A percentile compares a stretch with the other conserved stretches of the same genome.
Evolutionary conservation across 2,113 vertebrate genomes (phyloP).

Genomic region (Gymnocephalus cernua): DNA sequence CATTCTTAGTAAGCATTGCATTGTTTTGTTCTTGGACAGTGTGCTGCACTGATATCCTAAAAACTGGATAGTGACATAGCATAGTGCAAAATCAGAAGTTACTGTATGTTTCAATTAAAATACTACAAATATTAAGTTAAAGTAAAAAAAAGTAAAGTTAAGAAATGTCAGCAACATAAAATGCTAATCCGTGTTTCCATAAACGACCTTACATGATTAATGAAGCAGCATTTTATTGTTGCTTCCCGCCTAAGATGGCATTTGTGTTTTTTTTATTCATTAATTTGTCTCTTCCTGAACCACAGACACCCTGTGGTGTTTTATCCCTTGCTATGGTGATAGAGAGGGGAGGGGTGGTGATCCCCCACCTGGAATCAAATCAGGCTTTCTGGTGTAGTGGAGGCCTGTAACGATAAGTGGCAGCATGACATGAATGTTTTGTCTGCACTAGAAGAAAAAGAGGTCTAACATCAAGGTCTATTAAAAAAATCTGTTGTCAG

Average conservation of each 20-base stretch:
- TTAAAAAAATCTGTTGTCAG: not conserved
- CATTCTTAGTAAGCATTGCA: conserved; percentile 1
- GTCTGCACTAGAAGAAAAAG: not conserved
- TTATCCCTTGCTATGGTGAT: not conserved
- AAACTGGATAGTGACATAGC: not conserved
- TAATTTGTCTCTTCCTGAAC: not conserved
- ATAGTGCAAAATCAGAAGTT: not conserved
- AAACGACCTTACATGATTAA: too few species aligned
- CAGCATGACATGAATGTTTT: not conserved
- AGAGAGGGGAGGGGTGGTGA: not conserved
- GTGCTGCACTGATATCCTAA: not conserved
- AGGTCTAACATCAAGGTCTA: not conserved
- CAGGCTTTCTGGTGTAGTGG: not conserved
- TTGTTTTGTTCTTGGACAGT: not conserved
- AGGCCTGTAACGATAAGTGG: not conserved
- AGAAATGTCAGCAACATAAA: not conserved
- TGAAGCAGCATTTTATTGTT: not conserved
- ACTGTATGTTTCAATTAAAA: not conserved
- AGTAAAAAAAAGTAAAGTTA: too few species aligned
- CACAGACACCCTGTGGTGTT: not conserved
- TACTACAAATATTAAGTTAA: not conserved
- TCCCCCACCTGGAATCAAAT: not conserved
- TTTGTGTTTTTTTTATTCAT: conserved; percentile 3
- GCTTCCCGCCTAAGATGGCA: not conserved
- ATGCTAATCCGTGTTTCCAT: not conserved